Conservation (phyloP, 1,140 invertebrate genomes). For the Arctopsyche grandis region DNA sequence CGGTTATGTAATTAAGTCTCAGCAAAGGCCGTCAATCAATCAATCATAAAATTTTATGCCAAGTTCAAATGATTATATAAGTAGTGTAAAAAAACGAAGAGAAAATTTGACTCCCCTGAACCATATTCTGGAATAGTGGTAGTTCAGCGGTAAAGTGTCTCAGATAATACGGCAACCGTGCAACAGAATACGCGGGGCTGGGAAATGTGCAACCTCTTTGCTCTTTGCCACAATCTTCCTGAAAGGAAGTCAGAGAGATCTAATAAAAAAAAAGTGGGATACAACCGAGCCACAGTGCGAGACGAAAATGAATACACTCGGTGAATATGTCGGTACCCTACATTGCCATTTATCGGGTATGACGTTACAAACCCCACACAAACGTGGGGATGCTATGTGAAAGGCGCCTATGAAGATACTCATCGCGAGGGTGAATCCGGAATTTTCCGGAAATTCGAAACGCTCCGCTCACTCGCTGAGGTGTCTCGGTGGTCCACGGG, state of each 20-base stretch:
- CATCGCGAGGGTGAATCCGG: too few species aligned
- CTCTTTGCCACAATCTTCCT: conserved; percentile 33
- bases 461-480: too few species aligned
- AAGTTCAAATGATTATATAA: too few species aligned
- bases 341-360: background rate
- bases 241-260: conserved; percentile 19
- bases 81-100: background rate
- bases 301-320: background rate
- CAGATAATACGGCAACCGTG: conserved; percentile 40
- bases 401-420: too few species aligned
- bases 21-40: too few species aligned
- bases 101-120: conserved; percentile 31
- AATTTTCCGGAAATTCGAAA: too few species aligned
- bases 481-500: background rate
- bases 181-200: conserved; percentile 29
- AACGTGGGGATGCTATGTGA: too few species aligned
- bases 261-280: conserved; percentile 28
- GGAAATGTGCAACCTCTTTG: conserved; percentile 39
- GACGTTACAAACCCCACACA: too few species aligned
- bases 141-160: conserved; percentile 43
- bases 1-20: too few species aligned
- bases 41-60: too few species aligned
- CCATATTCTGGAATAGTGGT: conserved; percentile 41
- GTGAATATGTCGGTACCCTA: background rate
- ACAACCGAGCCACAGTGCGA: background rate